Percentiles rank a stretch among this genome's conserved stretches.
Conservation (phyloP, 2,797 vertebrate genomes). For the Dromococcyx pavoninus region DNA sequence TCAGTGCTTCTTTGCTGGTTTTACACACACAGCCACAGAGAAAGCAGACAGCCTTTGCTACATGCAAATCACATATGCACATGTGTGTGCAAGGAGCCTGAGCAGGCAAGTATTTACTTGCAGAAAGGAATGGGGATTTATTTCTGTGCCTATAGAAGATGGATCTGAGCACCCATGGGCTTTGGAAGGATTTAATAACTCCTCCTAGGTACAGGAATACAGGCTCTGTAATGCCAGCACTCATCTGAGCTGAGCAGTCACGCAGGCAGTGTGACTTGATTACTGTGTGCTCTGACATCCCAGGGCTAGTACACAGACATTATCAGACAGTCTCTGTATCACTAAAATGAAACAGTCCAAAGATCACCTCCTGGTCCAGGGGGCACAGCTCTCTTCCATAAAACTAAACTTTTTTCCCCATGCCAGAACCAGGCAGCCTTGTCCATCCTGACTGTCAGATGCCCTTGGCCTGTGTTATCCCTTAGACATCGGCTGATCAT, state of each 20-base stretch:
- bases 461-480: not conserved
- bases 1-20: not conserved
- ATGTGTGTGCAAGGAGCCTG: not conserved
- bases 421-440: not conserved
- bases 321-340: not conserved
- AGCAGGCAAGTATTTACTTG: not conserved
- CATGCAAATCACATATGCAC: not conserved
- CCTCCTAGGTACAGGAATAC: not conserved
- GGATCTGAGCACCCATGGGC: not conserved
- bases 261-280: not conserved
- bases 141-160: not conserved
- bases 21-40: not conserved
- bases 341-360: not conserved
- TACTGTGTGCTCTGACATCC: not conserved
- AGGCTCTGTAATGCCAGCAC: not conserved
- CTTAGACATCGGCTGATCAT: not conserved
- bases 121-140: not conserved
- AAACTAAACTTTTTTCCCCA: not conserved
- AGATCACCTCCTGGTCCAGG: not conserved
- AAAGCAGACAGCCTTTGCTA: not conserved
- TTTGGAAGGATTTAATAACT: slow-evolving; percentile 32
- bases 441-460: not conserved
- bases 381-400: not conserved
- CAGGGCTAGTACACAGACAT: not conserved
- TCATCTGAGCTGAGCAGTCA: not conserved